Evolutionary conservation across 2,113 vertebrate species (phyloP), one percentile per base, ranked within the genome.

Genomic region (Motacilla tschutschensis): DNA sequence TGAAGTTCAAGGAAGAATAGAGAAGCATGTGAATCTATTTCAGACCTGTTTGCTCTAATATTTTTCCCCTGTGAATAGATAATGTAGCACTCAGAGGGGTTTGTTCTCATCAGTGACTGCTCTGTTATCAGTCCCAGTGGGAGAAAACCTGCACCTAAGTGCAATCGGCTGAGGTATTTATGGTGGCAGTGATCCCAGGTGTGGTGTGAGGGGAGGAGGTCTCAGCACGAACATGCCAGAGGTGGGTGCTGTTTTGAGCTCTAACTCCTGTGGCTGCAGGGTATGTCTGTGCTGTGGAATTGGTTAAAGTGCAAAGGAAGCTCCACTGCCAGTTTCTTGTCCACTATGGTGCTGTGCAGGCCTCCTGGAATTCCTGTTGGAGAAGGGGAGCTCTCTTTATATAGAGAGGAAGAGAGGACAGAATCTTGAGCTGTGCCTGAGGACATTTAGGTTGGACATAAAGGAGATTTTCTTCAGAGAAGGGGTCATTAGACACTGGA

Each of bases 341-440:
- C 17, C 40, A 33, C 20, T 9, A 29, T 0, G 1, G 40, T 18
- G 40, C 43, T 3, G 0, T 46, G 35, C n/a, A 44, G 47, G 60
- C 7, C 59, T 47, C 50, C 29, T 38, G 43, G 24, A 9, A 12
- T 18, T 36, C 28, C 28, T 18, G 4, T 20, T 53, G 11, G 33
- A 71, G 71, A 40, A 43, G 9, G 31, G 17, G 25, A 48, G 11
- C 33, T 87, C 28, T n/a, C 9, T n/a, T 82, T 26, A 10, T 40
- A 25, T 6, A 19, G 70, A 10, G 17, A 66, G 26, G 40, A 58
- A 50, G 44, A 43, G 16, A 36, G 9, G 11, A 36, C 21, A 31
- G 20, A 73, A 14, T 25, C 26, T 58, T 58, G 19, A 74, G 9
- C 17, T 74, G 21, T 64, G 36, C 17, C 31, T 58, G 26, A 19